Evolutionary conservation across 2,113 vertebrate genomes (phyloP).

Genomic region (Semnornis frantzii): DNA sequence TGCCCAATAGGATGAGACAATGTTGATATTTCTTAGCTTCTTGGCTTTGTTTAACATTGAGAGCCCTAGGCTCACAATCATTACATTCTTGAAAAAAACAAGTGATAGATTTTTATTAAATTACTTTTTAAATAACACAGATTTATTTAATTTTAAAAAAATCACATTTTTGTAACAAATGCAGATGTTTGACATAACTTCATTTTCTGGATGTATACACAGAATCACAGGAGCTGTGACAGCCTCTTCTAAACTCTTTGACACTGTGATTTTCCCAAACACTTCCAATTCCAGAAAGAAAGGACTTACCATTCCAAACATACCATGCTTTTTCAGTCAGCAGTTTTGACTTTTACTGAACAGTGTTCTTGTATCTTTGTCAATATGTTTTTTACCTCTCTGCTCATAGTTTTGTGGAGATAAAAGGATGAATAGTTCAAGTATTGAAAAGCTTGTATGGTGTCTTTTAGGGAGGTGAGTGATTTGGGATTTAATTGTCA

Average conservation of each 20-base stretch:
- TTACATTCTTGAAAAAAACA: neutral
- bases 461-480: neutral
- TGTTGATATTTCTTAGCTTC: neutral
- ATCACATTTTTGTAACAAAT: neutral
- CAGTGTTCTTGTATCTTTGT: neutral
- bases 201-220: too few relatives aligned
- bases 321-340: neutral
- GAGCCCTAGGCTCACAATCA: neutral
- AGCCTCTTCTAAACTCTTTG: neutral
- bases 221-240: neutral
- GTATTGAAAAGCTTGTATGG: neutral
- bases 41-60: neutral
- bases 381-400: neutral
- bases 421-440: neutral
- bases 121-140: neutral
- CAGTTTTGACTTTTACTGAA: neutral
- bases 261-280: neutral
- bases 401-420: neutral
- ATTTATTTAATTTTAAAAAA: neutral
- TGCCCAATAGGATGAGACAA: neutral
- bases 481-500: neutral
- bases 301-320: neutral
- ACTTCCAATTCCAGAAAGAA: neutral
- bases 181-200: neutral
- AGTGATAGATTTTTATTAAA: neutral